Percentiles rank a stretch among this genome's conserved stretches.
phyloP scores from a whole-genome alignment of 2,888 invertebrate species.

The Dendrolimus pini region DNA sequence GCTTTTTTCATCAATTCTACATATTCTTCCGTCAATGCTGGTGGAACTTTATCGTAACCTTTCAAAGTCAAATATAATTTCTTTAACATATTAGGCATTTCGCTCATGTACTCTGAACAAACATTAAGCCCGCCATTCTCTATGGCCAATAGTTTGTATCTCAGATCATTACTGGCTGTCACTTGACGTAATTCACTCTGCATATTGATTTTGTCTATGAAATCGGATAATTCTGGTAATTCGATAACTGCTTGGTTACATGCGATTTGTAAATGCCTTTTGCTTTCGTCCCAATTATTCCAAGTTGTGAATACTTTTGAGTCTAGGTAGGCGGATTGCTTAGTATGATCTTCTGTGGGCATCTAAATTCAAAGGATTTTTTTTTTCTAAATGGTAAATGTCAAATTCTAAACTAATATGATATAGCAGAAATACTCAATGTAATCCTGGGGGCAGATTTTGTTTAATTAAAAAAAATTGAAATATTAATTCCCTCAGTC shows the following conservation, averaged over 20 bases:
- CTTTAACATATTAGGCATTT: constrained; percentile 72
- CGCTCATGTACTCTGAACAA: constrained; percentile 62
- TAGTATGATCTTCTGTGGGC: constrained; percentile 55
- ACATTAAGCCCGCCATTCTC: constrained; percentile 72
- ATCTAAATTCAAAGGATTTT: constrained; percentile 28
- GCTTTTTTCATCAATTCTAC: constrained; percentile 75
- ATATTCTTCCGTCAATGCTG: constrained; percentile 74
- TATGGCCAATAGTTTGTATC: constrained; percentile 45
- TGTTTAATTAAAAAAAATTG: too few relatives aligned
- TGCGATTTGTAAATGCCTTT: constrained; percentile 30
- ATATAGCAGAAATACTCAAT: too few relatives aligned
- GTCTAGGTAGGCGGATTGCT: constrained; percentile 45
- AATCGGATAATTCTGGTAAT: constrained; percentile 40
- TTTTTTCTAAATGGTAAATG: too few relatives aligned
- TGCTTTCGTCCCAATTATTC: constrained; percentile 46
- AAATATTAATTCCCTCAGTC: too few relatives aligned
- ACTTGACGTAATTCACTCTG: constrained; percentile 50
- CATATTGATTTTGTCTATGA: constrained; percentile 36
- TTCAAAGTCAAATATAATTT: constrained; percentile 76
- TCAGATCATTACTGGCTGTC: constrained; percentile 53
- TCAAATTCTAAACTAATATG: too few relatives aligned
- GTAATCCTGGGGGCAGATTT: too few relatives aligned
- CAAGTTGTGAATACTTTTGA: constrained; percentile 42
- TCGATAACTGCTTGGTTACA: constrained; percentile 40
- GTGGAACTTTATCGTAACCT: constrained; percentile 76